Conservation (phyloP, 2,797 vertebrate genomes). For the Gobionotothen gibberifrons region DNA sequence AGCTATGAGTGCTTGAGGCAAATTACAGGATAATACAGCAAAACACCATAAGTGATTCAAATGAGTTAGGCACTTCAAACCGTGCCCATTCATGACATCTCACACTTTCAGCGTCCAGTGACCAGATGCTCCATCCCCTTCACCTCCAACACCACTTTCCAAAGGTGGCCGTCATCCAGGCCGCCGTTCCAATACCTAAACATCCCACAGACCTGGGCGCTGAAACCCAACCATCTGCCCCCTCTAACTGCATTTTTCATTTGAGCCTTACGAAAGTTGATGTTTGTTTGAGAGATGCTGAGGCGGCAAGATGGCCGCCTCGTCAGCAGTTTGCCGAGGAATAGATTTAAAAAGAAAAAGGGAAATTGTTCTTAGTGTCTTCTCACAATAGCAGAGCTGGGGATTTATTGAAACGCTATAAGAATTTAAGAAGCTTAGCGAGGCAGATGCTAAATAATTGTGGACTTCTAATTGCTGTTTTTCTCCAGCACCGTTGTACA, state of each 20-base stretch:
- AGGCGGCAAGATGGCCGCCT: conserved; percentile 30
- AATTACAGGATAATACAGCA: background rate
- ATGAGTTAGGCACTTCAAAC: background rate
- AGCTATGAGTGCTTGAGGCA: background rate
- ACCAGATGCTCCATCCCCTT: conserved; percentile 13
- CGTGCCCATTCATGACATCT: background rate
- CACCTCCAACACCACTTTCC: conserved; percentile 4
- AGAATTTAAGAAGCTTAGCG: conserved; percentile 33
- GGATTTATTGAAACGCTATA: conserved; percentile 36
- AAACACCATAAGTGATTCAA: background rate
- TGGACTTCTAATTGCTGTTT: conserved; percentile 30
- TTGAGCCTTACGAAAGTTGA: conserved; percentile 32
- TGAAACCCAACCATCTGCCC: conserved; percentile 43
- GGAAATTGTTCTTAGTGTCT: conserved; percentile 18
- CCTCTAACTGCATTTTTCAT: conserved; percentile 42
- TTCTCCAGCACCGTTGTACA: conserved; percentile 15
- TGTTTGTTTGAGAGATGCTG: conserved; percentile 55
- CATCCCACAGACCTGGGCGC: conserved; percentile 8
- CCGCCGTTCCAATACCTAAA: background rate
- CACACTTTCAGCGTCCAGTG: background rate
- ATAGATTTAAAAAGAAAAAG: conserved; percentile 48
- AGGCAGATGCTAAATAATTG: conserved; percentile 46
- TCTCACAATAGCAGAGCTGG: conserved; percentile 20
- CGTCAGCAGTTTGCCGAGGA: conserved; percentile 62
- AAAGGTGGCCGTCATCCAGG: conserved; percentile 34